These are phyloP conservation scores for Seira sanloemensis DNA, from an alignment of 2,888 invertebrate genomes.

Conservation along the genomic window DNA sequence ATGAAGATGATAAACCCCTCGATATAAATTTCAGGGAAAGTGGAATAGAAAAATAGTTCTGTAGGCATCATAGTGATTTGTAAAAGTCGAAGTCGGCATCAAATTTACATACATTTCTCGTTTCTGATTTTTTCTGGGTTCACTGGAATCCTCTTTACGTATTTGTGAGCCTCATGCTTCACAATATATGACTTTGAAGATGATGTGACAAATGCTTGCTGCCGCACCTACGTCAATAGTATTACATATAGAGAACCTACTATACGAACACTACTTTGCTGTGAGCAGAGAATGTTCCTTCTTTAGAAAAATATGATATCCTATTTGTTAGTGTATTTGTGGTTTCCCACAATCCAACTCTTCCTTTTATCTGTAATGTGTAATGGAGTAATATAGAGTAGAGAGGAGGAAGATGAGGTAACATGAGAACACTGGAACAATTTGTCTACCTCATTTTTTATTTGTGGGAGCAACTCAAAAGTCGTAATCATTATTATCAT, in stretches of 20 bases:
- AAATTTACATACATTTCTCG: constrained; percentile 58
- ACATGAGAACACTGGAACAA: constrained; percentile 8
- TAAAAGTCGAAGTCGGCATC: constrained; percentile 64
- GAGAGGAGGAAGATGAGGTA: not conserved
- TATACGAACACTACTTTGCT: no score
- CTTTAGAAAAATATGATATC: not conserved
- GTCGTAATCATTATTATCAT: constrained; percentile 37
- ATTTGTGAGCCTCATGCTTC: not conserved
- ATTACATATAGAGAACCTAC: not conserved
- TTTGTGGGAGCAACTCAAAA: not conserved
- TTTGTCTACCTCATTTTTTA: constrained; percentile 40
- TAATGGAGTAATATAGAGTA: no score
- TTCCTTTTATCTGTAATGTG: not conserved
- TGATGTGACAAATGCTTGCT: constrained; percentile 61
- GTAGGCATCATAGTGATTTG: constrained; percentile 61
- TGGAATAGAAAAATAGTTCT: constrained; percentile 57
- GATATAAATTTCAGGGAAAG: no score
- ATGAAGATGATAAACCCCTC: no score
- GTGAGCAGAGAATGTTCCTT: not conserved
- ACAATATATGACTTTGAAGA: constrained; percentile 41
- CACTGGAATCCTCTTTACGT: not conserved
- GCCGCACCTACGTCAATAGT: constrained; percentile 35
- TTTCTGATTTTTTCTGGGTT: constrained; percentile 27
- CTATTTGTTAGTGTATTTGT: not conserved
- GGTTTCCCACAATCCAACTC: not conserved